A percentile compares a stretch with the other conserved stretches of the same genome.
Conservation (phyloP, 2,888 invertebrate species). For the Erannis defoliaria region DNA sequence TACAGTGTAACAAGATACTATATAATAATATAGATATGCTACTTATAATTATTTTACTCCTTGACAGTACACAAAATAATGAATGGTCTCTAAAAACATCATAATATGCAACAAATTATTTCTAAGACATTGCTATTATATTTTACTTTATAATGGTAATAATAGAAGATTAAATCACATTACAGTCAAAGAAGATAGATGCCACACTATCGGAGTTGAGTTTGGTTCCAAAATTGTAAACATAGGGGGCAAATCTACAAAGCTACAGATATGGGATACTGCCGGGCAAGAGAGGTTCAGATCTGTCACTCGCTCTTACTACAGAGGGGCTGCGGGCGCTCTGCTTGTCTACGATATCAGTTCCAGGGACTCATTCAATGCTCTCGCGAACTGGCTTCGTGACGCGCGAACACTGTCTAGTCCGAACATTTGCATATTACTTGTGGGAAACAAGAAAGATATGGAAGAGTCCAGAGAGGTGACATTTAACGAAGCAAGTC, state of each 20-base stretch:
- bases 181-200: conserved; percentile 93
- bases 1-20: too few species aligned
- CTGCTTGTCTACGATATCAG: conserved; percentile 96
- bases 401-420: conserved; percentile 93
- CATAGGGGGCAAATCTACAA: conserved; percentile 93
- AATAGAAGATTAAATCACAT: neutral
- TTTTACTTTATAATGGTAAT: neutral
- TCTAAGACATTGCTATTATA: neutral
- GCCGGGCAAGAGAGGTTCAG: conserved; percentile 99
- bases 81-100: too few species aligned
- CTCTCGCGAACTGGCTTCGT: conserved; percentile 94
- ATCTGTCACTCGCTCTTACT: conserved; percentile 95
- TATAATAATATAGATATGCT: too few species aligned
- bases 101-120: too few species aligned
- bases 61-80: too few species aligned
- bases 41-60: too few species aligned
- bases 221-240: conserved; percentile 95
- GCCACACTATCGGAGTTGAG: conserved; percentile 95
- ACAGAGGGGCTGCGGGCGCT: conserved; percentile 96
- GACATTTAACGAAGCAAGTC: conserved; percentile 93
- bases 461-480: conserved; percentile 93
- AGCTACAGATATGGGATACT: conserved; percentile 95
- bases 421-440: conserved; percentile 92
- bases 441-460: conserved; percentile 94
- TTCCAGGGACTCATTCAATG: conserved; percentile 96